Percentiles rank a stretch among this genome's conserved stretches.
Evolutionary conservation across 2,113 vertebrate genomes (phyloP).

Genomic region (Gnathonemus longibarbis): DNA sequence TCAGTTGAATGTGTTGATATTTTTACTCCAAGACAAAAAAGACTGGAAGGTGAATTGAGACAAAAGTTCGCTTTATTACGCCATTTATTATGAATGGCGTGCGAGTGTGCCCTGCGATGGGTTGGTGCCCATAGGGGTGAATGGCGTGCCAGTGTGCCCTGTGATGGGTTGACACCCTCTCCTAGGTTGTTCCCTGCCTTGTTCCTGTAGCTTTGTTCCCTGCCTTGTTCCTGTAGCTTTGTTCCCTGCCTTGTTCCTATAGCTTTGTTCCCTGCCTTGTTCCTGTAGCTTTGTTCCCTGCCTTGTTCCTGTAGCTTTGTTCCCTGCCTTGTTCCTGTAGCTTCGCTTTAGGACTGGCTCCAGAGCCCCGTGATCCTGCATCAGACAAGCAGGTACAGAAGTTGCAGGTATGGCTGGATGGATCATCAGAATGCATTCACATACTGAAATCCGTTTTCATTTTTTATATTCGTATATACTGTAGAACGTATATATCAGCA

Average conservation of each 20-base stretch:
- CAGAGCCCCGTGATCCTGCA: background rate
- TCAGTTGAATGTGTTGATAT: conserved; percentile 3
- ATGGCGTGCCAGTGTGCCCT: background rate
- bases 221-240: too few species aligned
- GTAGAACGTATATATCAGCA: background rate
- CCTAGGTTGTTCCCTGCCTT: background rate
- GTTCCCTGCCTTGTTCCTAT: too few species aligned
- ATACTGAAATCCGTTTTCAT: background rate
- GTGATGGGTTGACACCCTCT: background rate
- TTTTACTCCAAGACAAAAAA: background rate
- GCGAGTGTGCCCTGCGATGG: too few species aligned
- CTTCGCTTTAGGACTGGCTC: background rate
- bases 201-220: too few species aligned
- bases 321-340: too few species aligned
- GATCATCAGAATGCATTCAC: background rate
- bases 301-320: too few species aligned
- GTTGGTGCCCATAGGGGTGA: background rate
- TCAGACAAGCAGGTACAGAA: background rate
- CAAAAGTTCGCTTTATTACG: background rate
- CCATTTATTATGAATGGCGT: too few species aligned
- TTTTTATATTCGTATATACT: background rate
- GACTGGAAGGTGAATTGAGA: background rate
- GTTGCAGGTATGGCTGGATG: background rate
- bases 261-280: background rate
- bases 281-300: too few species aligned